Percentiles rank a stretch among this genome's conserved stretches.
Evolutionary conservation across 2,888 invertebrate genomes (phyloP).

Genomic region (Lysandra coridon): DNA sequence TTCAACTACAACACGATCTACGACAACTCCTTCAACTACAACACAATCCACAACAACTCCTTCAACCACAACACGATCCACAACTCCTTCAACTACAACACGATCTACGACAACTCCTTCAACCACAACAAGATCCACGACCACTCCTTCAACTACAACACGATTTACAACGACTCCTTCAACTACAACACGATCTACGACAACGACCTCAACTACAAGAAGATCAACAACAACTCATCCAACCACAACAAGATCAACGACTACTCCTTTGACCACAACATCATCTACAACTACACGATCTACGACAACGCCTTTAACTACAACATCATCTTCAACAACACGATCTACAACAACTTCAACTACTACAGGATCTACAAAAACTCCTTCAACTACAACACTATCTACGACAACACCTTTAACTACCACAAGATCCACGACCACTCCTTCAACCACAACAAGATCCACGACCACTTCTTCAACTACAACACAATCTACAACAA

Average conservation of each 20-base stretch:
- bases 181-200: not conserved
- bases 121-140: conserved; percentile 25
- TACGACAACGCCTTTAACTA: not conserved
- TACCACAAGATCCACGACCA: not conserved
- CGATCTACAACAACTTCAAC: conserved; percentile 26
- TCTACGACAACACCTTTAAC: not conserved
- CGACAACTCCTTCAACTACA: not conserved
- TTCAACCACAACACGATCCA: not conserved
- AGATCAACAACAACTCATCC: conserved; percentile 24
- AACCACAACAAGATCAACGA: not conserved
- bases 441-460: conserved; percentile 1
- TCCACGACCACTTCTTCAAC: conserved; percentile 8
- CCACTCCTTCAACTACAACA: conserved; percentile 19
- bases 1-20: not conserved
- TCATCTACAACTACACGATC: conserved; percentile 4
- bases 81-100: not conserved
- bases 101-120: conserved; percentile 12
- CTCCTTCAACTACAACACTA: not conserved
- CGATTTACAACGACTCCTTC: conserved; percentile 2
- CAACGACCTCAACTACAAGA: conserved; percentile 29
- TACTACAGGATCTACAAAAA: conserved; percentile 28
- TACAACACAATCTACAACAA: not conserved
- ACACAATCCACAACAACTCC: not conserved
- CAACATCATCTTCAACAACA: conserved; percentile 28
- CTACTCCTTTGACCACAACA: not conserved